These are phyloP conservation scores for Bubo scandiacus DNA, from an alignment of 2,113 vertebrate species.

Conservation along the genomic window DNA sequence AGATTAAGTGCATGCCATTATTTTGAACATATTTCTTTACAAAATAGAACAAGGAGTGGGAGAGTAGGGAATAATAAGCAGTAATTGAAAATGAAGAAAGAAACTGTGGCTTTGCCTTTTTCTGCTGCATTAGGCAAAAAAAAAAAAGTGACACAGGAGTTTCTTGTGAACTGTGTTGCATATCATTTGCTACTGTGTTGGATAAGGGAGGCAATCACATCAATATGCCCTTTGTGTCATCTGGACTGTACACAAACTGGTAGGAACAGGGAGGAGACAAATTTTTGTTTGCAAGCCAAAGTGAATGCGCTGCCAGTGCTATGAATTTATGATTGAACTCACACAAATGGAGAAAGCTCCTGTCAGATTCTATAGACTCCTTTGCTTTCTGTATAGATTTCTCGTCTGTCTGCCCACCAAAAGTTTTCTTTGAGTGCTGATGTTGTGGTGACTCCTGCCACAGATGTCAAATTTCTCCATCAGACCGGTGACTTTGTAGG, in stretches of 20 bases:
- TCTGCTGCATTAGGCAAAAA: neutral
- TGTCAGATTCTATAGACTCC: neutral
- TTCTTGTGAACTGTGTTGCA: neutral
- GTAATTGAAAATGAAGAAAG: neutral
- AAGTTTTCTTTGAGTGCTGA: neutral
- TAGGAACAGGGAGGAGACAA: neutral
- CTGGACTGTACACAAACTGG: neutral
- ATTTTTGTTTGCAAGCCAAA: neutral
- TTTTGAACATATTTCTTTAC: slow-evolving; percentile 19
- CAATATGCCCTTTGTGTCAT: neutral
- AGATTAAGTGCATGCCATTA: neutral
- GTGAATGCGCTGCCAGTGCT: neutral
- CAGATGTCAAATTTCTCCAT: neutral
- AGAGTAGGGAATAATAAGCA: slow-evolving; percentile 6
- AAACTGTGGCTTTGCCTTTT: neutral
- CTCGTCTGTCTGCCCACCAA: neutral
- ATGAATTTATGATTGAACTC: neutral
- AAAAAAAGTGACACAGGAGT: neutral
- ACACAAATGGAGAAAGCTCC: neutral
- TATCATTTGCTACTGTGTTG: neutral
- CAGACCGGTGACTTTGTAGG: neutral
- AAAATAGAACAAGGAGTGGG: neutral
- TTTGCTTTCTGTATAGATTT: neutral
- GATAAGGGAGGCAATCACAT: neutral
- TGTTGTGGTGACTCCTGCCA: neutral